A percentile compares a stretch with the other conserved stretches of the same genome.
These are phyloP conservation scores for Strigops habroptila DNA, from an alignment of 2,113 vertebrate species.

Conservation along the genomic window DNA sequence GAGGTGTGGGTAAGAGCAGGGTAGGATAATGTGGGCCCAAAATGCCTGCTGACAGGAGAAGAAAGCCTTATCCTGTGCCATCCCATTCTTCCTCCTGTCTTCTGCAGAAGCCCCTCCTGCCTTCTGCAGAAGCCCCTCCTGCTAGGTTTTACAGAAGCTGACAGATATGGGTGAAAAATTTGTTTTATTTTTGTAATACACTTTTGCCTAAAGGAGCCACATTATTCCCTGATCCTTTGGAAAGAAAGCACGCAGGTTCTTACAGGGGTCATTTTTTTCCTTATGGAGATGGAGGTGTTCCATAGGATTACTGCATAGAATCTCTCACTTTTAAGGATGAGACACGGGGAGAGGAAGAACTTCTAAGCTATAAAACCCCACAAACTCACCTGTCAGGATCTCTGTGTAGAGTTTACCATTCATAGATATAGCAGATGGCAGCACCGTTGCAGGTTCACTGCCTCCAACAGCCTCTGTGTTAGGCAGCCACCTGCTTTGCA, in stretches of 20 bases:
- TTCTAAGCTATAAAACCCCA: background rate
- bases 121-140: background rate
- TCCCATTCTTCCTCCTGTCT: too few species aligned
- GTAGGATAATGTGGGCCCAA: background rate
- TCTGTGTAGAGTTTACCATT: background rate
- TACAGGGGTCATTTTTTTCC: background rate
- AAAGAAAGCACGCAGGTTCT: background rate
- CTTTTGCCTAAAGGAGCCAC: background rate
- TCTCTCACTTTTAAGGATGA: background rate
- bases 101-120: too few species aligned
- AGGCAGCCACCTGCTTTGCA: background rate
- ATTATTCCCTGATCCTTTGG: background rate
- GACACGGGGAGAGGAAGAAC: background rate
- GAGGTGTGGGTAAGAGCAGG: background rate
- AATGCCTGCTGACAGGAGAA: background rate
- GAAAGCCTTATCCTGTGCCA: background rate
- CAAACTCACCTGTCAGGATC: background rate
- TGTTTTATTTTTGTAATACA: background rate
- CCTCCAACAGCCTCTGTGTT: background rate
- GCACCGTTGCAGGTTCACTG: background rate
- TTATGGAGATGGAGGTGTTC: background rate
- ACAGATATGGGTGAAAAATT: background rate
- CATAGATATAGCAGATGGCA: background rate
- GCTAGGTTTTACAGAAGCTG: background rate
- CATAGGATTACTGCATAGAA: background rate